phyloP scores from a whole-genome alignment of 1,140 invertebrate species.

The Cardiocondyla obscurior region DNA sequence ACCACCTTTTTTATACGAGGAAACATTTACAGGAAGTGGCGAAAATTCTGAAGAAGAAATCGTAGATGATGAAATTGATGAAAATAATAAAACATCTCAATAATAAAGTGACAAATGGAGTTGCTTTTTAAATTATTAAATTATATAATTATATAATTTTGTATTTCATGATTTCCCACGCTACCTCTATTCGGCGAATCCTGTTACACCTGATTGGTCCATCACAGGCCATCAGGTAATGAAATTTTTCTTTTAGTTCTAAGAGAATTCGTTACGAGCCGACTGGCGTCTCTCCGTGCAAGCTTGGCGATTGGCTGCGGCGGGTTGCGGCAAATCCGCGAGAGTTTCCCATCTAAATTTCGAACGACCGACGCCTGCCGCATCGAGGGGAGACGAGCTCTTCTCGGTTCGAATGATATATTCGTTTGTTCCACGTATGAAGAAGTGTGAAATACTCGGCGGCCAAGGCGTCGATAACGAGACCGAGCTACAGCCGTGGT shows the following conservation, averaged over 20 bases:
- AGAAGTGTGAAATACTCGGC: conserved; percentile 37
- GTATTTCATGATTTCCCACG: no score
- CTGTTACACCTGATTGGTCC: no score
- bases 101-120: conserved; percentile 5
- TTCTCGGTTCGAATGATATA: conserved; percentile 67
- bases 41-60: conserved; percentile 80
- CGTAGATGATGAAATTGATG: background rate
- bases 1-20: conserved; percentile 72
- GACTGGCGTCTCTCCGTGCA: no score
- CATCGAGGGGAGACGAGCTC: conserved; percentile 63
- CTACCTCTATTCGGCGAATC: no score
- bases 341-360: background rate
- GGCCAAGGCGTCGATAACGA: conserved; percentile 37
- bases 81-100: conserved; percentile 1
- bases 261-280: no score
- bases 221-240: no score
- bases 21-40: conserved; percentile 80
- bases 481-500: conserved; percentile 32
- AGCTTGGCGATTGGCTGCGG: no score
- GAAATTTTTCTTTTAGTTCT: no score
- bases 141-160: no score
- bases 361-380: background rate
- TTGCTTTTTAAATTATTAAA: no score
- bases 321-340: no score
- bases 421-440: conserved; percentile 66